phyloP scores from a whole-genome alignment of 2,888 invertebrate species.

The Eristalis tenax region DNA sequence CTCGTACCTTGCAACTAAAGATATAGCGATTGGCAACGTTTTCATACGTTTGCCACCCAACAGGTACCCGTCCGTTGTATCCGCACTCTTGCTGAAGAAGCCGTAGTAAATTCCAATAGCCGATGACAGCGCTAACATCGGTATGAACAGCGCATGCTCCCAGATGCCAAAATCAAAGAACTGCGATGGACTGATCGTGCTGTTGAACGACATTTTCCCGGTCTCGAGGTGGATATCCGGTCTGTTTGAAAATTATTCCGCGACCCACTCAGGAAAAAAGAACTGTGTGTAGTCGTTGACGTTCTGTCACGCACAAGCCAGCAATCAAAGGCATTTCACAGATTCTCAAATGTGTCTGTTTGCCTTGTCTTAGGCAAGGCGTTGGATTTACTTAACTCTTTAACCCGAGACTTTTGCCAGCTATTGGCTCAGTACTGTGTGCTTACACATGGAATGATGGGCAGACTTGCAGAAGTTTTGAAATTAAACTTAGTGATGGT shows the following conservation, averaged over 20 bases:
- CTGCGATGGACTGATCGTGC: neutral
- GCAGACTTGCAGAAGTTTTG: neutral
- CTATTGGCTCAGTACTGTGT: neutral
- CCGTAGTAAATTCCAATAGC: slow-evolving; percentile 84
- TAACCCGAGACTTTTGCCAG: neutral
- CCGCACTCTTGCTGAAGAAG: slow-evolving; percentile 82
- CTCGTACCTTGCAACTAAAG: slow-evolving; percentile 83
- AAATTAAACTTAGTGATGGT: neutral
- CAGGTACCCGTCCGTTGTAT: slow-evolving; percentile 83
- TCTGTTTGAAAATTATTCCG: neutral
- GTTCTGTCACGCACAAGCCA: neutral
- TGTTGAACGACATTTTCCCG: neutral
- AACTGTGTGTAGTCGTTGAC: neutral
- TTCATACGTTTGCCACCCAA: slow-evolving; percentile 83
- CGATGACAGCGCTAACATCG: slow-evolving; percentile 83
- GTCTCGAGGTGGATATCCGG: neutral
- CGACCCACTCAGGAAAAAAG: neutral
- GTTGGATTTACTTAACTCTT: neutral
- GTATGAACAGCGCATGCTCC: slow-evolving; percentile 83
- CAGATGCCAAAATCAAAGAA: slow-evolving; percentile 75
- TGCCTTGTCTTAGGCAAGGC: neutral
- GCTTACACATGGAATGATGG: neutral
- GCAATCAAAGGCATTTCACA: neutral
- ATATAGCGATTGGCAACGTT: slow-evolving; percentile 85
- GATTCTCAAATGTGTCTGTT: neutral